Percentiles rank a stretch among this genome's conserved stretches.
Conservation (phyloP, 1,140 invertebrate genomes). For the Leptestheria dahalacensis region DNA sequence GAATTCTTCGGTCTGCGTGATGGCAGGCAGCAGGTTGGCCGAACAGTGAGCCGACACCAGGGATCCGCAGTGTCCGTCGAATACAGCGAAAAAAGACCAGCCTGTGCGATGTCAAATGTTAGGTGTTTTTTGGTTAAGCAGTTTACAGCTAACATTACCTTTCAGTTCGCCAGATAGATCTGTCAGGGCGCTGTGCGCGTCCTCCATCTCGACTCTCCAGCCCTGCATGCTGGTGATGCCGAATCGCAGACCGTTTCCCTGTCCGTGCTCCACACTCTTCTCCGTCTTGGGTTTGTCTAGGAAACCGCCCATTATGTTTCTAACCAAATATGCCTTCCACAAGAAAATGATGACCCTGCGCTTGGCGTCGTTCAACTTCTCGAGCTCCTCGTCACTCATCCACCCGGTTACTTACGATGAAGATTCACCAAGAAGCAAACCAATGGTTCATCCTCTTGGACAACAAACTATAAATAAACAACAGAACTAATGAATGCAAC, state of each 20-base stretch:
- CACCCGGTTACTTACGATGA: no score
- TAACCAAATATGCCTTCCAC: not conserved
- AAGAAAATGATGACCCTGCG: not conserved
- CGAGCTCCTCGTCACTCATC: not conserved
- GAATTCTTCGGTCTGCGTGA: conserved; percentile 71
- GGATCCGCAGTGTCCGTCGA: conserved; percentile 94
- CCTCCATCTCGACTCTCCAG: conserved; percentile 97
- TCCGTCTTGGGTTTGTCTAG: conserved; percentile 97
- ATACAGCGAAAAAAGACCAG: conserved; percentile 98
- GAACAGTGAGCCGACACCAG: conserved; percentile 86
- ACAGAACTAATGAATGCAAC: no score
- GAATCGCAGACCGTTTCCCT: conserved; percentile 78
- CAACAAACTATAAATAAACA: no score
- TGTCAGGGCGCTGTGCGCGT: conserved; percentile 77
- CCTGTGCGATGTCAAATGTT: conserved; percentile 29
- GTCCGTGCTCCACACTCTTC: conserved; percentile 83
- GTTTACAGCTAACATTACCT: conserved; percentile 3
- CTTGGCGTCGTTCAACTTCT: not conserved
- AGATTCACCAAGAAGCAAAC: no score
- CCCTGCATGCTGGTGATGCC: conserved; percentile 94
- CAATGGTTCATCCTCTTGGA: no score
- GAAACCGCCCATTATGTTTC: conserved; percentile 79
- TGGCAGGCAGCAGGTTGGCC: conserved; percentile 70
- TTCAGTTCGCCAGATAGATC: conserved; percentile 50
- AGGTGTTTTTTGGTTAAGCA: not conserved